Conservation (phyloP, 2,113 vertebrate species). For the Sula dactylatra region DNA sequence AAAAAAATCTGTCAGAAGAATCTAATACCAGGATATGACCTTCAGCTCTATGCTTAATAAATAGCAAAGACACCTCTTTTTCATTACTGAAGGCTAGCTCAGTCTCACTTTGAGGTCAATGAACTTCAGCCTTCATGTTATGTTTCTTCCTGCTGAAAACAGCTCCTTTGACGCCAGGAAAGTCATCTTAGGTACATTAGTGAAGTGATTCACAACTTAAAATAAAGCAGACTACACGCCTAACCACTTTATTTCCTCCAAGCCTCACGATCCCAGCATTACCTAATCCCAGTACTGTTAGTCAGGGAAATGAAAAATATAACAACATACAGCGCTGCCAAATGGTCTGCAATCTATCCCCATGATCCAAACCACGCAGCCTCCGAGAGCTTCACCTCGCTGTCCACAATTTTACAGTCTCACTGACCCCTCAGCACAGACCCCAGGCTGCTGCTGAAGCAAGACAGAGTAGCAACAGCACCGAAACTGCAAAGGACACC, state of each 20-base stretch:
- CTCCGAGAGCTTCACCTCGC: neutral
- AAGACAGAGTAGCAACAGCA: neutral
- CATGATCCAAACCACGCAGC: accelerated
- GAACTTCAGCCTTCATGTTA: neutral
- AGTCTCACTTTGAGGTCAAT: neutral
- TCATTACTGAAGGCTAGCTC: neutral
- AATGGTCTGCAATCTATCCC: neutral
- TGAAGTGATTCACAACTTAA: slow-evolving; percentile 9
- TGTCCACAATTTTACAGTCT: neutral
- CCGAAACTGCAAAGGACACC: neutral
- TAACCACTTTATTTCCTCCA: neutral
- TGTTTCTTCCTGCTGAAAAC: neutral
- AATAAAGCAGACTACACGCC: neutral
- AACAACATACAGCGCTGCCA: neutral
- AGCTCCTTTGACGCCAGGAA: neutral
- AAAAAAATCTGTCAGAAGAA: neutral
- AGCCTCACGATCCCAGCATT: neutral
- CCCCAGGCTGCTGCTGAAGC: neutral
- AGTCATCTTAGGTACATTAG: neutral
- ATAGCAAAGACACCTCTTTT: neutral
- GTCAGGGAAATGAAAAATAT: neutral
- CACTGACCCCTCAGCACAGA: neutral
- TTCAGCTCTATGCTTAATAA: neutral
- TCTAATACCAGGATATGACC: neutral
- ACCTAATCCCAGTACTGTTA: neutral